phyloP scores from a whole-genome alignment of 2,888 invertebrate species.

The Temnothorax unifasciatus region DNA sequence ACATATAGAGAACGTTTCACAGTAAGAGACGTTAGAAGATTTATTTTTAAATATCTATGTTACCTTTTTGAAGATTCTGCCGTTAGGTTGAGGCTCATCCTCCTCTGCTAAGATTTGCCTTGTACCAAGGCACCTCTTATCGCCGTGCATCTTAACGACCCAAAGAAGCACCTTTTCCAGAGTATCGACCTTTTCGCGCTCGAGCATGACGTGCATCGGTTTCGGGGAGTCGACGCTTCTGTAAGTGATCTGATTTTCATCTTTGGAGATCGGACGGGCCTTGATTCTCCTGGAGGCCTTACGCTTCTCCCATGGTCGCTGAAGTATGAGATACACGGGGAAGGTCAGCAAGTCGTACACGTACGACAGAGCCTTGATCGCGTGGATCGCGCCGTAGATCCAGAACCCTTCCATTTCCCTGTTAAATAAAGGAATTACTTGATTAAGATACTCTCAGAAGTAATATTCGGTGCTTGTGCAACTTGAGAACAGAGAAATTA shows the following conservation, averaged over 20 bases:
- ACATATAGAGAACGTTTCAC: neutral
- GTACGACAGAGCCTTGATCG: slow-evolving; percentile 93
- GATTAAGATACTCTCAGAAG: neutral
- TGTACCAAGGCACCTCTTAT: slow-evolving; percentile 94
- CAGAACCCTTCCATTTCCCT: slow-evolving; percentile 89
- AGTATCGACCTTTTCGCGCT: slow-evolving; percentile 92
- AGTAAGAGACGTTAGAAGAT: neutral
- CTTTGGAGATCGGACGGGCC: slow-evolving; percentile 91
- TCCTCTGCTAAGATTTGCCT: slow-evolving; percentile 96
- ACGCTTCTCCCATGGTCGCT: slow-evolving; percentile 95
- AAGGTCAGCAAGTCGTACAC: slow-evolving; percentile 96
- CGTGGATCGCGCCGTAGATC: slow-evolving; percentile 90
- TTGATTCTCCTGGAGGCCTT: slow-evolving; percentile 92
- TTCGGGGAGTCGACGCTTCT: slow-evolving; percentile 91
- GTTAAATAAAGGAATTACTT: slow-evolving; percentile 51
- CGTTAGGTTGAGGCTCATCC: slow-evolving; percentile 97
- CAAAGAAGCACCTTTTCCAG: slow-evolving; percentile 94
- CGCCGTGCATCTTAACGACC: slow-evolving; percentile 91
- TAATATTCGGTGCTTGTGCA: neutral
- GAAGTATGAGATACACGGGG: slow-evolving; percentile 95
- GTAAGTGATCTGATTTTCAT: slow-evolving; percentile 91
- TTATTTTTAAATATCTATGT: slow-evolving; percentile 9
- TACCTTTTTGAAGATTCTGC: slow-evolving; percentile 98
- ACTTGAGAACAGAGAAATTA: slow-evolving; percentile 11
- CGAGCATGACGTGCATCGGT: slow-evolving; percentile 91